A percentile compares a stretch with the other conserved stretches of the same genome.
phyloP scores from a whole-genome alignment of 2,888 invertebrate genomes.

The Cinara cedri region DNA sequence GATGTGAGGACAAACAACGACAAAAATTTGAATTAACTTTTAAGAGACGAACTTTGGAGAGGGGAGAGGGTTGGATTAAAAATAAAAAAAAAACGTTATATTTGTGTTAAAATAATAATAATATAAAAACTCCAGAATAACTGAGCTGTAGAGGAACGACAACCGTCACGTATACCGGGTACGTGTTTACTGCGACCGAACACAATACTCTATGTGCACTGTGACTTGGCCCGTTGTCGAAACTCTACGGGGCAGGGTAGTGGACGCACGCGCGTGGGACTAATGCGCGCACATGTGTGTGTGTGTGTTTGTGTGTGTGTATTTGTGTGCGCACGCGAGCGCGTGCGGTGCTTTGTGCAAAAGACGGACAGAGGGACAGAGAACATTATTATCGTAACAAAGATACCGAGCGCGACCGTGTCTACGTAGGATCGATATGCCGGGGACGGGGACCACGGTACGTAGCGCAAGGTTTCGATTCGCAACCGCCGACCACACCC shows the following conservation, averaged over 20 bases:
- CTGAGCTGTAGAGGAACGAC: not conserved
- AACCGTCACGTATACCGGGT: constrained; percentile 20
- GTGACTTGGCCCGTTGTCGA: not conserved
- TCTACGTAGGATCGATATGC: not conserved
- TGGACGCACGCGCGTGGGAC: not conserved
- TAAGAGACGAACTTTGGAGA: too few species aligned
- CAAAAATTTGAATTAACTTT: too few species aligned
- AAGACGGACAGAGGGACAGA: not conserved
- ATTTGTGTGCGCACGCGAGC: not conserved
- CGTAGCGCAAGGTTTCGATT: constrained; percentile 27
- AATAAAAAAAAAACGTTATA: too few species aligned
- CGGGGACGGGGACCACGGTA: not conserved
- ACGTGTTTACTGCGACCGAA: constrained; percentile 8
- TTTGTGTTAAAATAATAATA: not conserved
- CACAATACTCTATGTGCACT: too few species aligned
- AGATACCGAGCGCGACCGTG: too few species aligned
- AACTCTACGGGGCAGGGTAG: too few species aligned
- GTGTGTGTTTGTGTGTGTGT: not conserved
- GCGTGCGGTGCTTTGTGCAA: too few species aligned
- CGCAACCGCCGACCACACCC: constrained; percentile 49
- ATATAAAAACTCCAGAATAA: not conserved
- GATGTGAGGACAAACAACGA: too few species aligned
- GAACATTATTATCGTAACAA: too few species aligned
- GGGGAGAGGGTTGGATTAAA: too few species aligned
- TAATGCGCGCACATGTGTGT: not conserved